These are phyloP conservation scores for Pemphigus obesinymphae DNA, from an alignment of 1,140 invertebrate species.

Conservation along the genomic window DNA sequence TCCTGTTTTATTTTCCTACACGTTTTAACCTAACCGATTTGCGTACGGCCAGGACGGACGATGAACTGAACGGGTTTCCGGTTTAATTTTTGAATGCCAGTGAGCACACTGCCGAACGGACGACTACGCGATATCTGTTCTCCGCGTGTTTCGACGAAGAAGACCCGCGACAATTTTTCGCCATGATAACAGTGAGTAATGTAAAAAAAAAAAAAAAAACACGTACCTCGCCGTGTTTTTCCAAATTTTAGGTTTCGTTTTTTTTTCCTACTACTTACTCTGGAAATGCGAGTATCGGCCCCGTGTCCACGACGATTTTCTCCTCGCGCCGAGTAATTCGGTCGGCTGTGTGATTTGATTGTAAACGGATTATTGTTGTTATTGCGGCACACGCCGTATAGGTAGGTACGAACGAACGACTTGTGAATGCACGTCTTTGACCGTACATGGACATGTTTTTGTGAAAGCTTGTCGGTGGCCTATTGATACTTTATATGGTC, in stretches of 20 bases:
- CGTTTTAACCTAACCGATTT: background rate
- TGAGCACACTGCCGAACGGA: background rate
- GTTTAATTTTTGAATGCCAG: background rate
- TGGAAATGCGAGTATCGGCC: no score
- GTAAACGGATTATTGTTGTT: background rate
- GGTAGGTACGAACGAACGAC: no score
- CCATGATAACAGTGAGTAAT: constrained; percentile 35
- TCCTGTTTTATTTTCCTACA: background rate
- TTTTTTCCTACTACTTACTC: no score
- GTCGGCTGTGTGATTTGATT: background rate
- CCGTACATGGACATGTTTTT: background rate
- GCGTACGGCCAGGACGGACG: background rate
- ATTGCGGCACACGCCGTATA: background rate
- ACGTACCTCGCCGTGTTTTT: no score
- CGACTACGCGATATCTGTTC: no score
- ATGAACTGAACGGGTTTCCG: background rate
- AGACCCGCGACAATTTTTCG: background rate
- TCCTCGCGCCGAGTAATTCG: background rate
- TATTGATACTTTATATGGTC: constrained; percentile 19
- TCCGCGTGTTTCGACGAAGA: background rate
- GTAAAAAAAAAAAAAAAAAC: background rate
- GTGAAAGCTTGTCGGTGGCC: background rate
- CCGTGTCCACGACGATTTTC: no score
- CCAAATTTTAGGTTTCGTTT: no score
- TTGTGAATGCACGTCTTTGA: background rate